Evolutionary conservation across 1,140 invertebrate species (phyloP).

Genomic region (Stegodyphus dumicola): DNA sequence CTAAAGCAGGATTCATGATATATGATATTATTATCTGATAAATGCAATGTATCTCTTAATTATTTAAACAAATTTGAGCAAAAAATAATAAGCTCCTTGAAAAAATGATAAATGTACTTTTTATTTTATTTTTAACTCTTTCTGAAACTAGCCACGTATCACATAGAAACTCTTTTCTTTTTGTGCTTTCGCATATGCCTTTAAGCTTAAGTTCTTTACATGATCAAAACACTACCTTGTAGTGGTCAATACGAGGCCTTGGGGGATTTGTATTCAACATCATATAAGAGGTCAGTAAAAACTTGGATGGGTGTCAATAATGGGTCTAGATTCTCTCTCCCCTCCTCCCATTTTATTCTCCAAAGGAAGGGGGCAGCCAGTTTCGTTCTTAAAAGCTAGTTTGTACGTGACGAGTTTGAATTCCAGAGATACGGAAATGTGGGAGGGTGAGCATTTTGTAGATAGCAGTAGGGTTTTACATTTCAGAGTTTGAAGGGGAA

Average conservation of each 20-base stretch:
- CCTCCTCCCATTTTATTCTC: neutral
- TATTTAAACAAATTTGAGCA: too few species aligned
- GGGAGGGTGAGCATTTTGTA: constrained; percentile 26
- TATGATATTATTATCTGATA: too few species aligned
- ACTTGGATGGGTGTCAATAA: constrained; percentile 59
- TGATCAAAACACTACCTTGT: too few species aligned
- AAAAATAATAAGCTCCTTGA: too few species aligned
- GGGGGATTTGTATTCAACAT: constrained; percentile 26
- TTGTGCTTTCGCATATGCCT: too few species aligned
- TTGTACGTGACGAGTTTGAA: constrained; percentile 51
- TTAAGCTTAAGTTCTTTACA: too few species aligned
- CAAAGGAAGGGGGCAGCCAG: constrained; percentile 3
- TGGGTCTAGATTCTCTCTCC: neutral
- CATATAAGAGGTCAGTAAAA: constrained; percentile 55
- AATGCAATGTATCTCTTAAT: too few species aligned
- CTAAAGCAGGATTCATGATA: too few species aligned
- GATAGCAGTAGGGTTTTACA: constrained; percentile 42
- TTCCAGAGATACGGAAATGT: neutral
- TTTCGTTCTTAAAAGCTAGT: constrained; percentile 51
- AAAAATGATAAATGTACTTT: too few species aligned
- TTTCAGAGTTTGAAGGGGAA: constrained; percentile 27
- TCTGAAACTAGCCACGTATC: too few species aligned
- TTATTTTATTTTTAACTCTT: too few species aligned
- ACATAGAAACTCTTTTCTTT: too few species aligned
- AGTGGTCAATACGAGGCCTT: neutral